Evolutionary conservation across 1,140 invertebrate genomes (phyloP).

Genomic region (Ips typographus): DNA sequence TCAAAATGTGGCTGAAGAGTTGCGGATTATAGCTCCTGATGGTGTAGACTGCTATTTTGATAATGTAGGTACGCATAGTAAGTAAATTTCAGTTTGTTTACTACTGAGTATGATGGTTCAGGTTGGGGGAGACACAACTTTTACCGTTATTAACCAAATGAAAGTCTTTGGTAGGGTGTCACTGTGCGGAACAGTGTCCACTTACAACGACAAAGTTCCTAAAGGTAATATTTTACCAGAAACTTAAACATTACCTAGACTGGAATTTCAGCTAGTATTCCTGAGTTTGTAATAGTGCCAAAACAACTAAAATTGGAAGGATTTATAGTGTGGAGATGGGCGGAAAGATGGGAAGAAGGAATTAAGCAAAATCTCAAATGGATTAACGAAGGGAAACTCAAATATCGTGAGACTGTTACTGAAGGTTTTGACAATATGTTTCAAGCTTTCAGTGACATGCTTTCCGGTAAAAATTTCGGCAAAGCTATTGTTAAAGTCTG

Average conservation of each 20-base stretch:
- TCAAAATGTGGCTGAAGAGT: conserved; percentile 54
- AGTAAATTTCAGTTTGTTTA: no score
- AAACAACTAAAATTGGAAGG: conserved; percentile 66
- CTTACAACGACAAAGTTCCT: conserved; percentile 53
- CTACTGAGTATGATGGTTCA: conserved; percentile 10
- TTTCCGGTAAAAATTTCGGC: conserved; percentile 63
- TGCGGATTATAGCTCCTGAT: conserved; percentile 64
- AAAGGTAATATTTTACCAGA: conserved; percentile 15
- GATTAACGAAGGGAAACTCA: conserved; percentile 60
- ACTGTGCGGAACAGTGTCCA: conserved; percentile 65
- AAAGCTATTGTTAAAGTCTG: conserved; percentile 60
- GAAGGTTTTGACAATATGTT: conserved; percentile 68
- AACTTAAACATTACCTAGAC: background rate
- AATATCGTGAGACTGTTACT: conserved; percentile 61
- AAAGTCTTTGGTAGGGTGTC: conserved; percentile 63
- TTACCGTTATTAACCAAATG: conserved; percentile 63
- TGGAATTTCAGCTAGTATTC: conserved; percentile 47
- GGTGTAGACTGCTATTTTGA: conserved; percentile 74
- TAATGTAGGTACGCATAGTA: conserved; percentile 59
- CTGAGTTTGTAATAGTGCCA: conserved; percentile 38
- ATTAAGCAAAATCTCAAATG: conserved; percentile 61
- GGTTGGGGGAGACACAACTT: conserved; percentile 64
- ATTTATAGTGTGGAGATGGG: conserved; percentile 62
- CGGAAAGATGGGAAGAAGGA: conserved; percentile 60
- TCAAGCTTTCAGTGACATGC: conserved; percentile 62